Conservation (phyloP, 2,888 invertebrate species). For the Lepidocyrtinus sp. region DNA sequence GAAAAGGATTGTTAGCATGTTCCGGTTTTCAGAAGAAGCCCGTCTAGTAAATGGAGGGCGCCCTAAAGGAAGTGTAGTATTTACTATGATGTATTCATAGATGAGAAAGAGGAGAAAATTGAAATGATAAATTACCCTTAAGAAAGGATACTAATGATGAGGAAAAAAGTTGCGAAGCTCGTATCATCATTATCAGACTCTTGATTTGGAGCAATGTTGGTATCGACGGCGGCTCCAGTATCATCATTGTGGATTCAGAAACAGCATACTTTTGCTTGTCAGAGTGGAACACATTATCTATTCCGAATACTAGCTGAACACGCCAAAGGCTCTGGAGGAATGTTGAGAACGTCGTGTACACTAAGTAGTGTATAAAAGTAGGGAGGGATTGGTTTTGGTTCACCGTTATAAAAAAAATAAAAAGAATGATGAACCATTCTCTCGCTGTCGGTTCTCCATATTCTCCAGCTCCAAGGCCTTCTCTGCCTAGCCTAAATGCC, state of each 20-base stretch:
- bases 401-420: conserved; percentile 2
- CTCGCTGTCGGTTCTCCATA: not conserved
- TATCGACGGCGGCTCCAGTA: not conserved
- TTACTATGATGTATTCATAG: conserved; percentile 5
- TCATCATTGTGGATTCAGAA: not conserved
- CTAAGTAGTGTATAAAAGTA: not conserved
- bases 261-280: not conserved
- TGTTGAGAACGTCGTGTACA: not conserved
- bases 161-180: conserved; percentile 11
- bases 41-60: not conserved
- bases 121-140: conserved; percentile 46
- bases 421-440: conserved; percentile 16
- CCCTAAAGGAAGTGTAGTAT: not conserved
- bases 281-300: not conserved
- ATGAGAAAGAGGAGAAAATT: conserved; percentile 31
- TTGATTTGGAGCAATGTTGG: conserved; percentile 6
- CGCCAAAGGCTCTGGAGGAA: conserved; percentile 1
- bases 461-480: not conserved
- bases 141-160: conserved; percentile 30
- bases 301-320: not conserved
- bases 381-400: conserved; percentile 8
- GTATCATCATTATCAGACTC: conserved; percentile 8
- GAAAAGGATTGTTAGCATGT: not conserved
- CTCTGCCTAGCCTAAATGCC: not conserved
- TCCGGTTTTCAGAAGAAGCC: not conserved